Conservation (phyloP, 1,140 invertebrate genomes). For the Ephestia elutella region DNA sequence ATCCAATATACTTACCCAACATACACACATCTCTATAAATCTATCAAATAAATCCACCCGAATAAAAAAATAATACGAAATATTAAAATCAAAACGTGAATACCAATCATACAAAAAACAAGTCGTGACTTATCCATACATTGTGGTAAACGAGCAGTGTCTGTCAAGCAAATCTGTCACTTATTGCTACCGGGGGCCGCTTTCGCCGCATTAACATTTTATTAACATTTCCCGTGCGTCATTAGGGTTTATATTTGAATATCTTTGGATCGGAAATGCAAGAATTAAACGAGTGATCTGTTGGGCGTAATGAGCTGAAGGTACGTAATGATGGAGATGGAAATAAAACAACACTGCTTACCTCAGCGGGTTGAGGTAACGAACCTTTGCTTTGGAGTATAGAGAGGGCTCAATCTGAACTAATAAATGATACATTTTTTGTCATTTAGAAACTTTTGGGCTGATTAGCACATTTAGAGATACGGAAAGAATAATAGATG, state of each 20-base stretch:
- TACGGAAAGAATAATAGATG: too few relatives aligned
- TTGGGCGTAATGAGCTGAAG: slow-evolving; percentile 68
- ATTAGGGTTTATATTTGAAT: slow-evolving; percentile 72
- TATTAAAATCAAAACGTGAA: slow-evolving; percentile 16
- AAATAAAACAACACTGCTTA: slow-evolving; percentile 71
- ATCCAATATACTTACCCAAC: too few relatives aligned
- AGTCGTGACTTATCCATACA: slow-evolving; percentile 65
- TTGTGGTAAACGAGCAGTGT: slow-evolving; percentile 50
- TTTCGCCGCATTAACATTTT: slow-evolving; percentile 71
- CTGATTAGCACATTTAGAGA: too few relatives aligned
- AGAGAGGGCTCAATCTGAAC: slow-evolving; percentile 30
- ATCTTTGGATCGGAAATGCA: slow-evolving; percentile 71
- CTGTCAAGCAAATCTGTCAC: slow-evolving; percentile 72
- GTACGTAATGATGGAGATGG: slow-evolving; percentile 63
- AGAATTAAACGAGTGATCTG: slow-evolving; percentile 73
- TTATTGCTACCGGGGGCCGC: slow-evolving; percentile 55
- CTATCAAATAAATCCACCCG: too few relatives aligned
- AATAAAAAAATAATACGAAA: slow-evolving; percentile 26
- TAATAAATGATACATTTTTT: too few relatives aligned
- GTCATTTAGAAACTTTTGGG: too few relatives aligned
- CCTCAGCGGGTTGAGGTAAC: slow-evolving; percentile 53
- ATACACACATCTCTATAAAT: too few relatives aligned
- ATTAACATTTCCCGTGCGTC: slow-evolving; percentile 70
- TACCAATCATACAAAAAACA: slow-evolving; percentile 45
- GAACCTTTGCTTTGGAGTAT: slow-evolving; percentile 27